These are phyloP conservation scores for Apodemia mormo DNA, from an alignment of 2,888 invertebrate species.

Conservation along the genomic window DNA sequence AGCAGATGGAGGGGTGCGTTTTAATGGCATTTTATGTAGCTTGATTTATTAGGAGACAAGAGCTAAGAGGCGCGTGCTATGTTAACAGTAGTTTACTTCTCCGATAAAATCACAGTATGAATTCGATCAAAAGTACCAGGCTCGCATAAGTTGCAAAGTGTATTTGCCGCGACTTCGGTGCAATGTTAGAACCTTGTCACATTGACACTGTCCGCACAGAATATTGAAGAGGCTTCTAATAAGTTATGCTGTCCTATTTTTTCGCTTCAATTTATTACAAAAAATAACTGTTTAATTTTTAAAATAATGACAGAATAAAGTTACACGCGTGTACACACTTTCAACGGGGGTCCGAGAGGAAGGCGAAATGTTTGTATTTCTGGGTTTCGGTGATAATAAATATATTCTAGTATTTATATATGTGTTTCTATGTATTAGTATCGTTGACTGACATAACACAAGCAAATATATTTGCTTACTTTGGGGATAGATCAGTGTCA, in stretches of 20 bases:
- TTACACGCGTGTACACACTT: neutral
- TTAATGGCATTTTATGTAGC: neutral
- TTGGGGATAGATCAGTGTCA: too few species aligned
- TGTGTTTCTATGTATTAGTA: too few species aligned
- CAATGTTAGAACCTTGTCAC: neutral
- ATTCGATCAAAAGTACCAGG: neutral
- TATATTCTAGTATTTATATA: too few species aligned
- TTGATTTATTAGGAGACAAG: too few species aligned
- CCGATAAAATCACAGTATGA: neutral
- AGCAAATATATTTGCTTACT: too few species aligned
- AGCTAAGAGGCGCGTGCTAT: neutral
- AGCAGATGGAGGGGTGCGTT: neutral
- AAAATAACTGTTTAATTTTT: conserved; percentile 5
- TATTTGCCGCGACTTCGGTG: neutral
- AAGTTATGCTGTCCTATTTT: neutral
- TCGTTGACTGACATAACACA: too few species aligned
- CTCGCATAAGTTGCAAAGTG: conserved; percentile 4
- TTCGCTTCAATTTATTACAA: conserved; percentile 1
- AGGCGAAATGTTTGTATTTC: too few species aligned
- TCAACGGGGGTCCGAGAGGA: neutral
- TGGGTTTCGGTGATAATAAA: too few species aligned
- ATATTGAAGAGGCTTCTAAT: neutral
- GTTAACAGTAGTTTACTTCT: neutral
- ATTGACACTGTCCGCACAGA: neutral
- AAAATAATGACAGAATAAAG: neutral